A percentile compares a stretch with the other conserved stretches of the same genome.
Conservation (phyloP, 2,888 invertebrate genomes). For the Lycaena phlaeas region DNA sequence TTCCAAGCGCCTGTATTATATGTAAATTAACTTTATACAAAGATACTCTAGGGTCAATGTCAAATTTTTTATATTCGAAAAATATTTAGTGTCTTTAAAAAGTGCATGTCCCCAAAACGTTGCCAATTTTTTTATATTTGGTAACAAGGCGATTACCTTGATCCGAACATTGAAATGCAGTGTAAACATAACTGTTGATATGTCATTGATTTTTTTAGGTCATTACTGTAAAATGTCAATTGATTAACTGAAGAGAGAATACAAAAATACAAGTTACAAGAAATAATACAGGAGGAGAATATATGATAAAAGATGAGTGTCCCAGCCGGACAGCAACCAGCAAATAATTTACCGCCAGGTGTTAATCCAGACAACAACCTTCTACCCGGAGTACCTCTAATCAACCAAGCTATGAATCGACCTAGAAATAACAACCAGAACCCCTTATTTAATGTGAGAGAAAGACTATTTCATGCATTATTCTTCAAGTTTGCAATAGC, state of each 20-base stretch:
- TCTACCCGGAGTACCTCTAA: slow-evolving; percentile 68
- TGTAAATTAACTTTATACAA: slow-evolving; percentile 5
- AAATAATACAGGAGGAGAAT: slow-evolving; percentile 6
- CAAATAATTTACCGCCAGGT: slow-evolving; percentile 61
- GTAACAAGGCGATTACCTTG: slow-evolving; percentile 1
- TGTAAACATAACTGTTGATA: slow-evolving; percentile 12
- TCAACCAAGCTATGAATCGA: slow-evolving; percentile 65
- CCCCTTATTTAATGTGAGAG: slow-evolving; percentile 88
- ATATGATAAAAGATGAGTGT: slow-evolving; percentile 54
- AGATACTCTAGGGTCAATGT: slow-evolving; percentile 24
- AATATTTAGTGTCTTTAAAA: slow-evolving; percentile 7
- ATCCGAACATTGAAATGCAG: neutral
- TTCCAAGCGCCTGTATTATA: neutral
- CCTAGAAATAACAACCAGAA: slow-evolving; percentile 78
- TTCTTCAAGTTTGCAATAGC: slow-evolving; percentile 93
- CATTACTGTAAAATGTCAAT: slow-evolving; percentile 33
- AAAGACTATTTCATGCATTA: slow-evolving; percentile 93
- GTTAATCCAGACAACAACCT: slow-evolving; percentile 68
- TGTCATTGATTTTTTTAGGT: slow-evolving; percentile 45
- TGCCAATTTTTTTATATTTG: slow-evolving; percentile 18
- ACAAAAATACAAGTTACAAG: slow-evolving; percentile 7
- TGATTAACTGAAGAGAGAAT: slow-evolving; percentile 16
- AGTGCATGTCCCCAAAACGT: slow-evolving; percentile 11
- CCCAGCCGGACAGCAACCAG: slow-evolving; percentile 44
- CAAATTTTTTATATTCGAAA: slow-evolving; percentile 19